Conservation (phyloP, 53 echinoderm and acorn worm genomes). For the Apostichopus leukothele region DNA sequence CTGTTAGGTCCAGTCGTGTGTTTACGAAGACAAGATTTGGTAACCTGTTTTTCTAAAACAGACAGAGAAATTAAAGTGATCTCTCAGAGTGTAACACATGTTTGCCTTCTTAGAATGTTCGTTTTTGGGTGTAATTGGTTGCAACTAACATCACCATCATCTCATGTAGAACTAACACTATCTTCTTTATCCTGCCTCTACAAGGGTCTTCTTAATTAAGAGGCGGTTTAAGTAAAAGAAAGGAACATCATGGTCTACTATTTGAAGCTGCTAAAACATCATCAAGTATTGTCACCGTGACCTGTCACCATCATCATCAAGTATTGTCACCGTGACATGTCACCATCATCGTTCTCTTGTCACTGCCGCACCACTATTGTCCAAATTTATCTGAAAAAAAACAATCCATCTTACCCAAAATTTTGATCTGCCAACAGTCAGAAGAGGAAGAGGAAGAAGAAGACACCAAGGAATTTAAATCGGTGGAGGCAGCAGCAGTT, state of each 20-base stretch:
- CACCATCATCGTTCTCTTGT: neutral
- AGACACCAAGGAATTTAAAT: neutral
- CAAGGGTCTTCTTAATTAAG: no score
- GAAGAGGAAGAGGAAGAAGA: constrained; percentile 28
- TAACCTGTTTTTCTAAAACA: no score
- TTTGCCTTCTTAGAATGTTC: no score
- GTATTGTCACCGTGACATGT: neutral
- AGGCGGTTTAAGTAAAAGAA: no score
- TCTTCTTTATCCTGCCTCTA: no score
- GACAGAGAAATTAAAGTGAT: no score
- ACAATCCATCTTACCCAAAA: constrained; percentile 2
- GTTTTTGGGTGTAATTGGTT: no score
- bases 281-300: neutral
- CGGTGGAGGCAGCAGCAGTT: neutral
- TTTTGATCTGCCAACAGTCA: constrained; percentile 39
- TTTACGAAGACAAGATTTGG: no score
- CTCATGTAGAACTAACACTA: no score
- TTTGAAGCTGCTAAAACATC: neutral
- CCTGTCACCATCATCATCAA: neutral
- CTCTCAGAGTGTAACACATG: no score
- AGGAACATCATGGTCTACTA: neutral
- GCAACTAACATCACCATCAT: no score
- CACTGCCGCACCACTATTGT: neutral
- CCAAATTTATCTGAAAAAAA: neutral
- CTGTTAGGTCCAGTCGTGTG: no score